Evolutionary conservation across 2,888 invertebrate genomes (phyloP).

Genomic region (Aleiodes leptofemur): DNA sequence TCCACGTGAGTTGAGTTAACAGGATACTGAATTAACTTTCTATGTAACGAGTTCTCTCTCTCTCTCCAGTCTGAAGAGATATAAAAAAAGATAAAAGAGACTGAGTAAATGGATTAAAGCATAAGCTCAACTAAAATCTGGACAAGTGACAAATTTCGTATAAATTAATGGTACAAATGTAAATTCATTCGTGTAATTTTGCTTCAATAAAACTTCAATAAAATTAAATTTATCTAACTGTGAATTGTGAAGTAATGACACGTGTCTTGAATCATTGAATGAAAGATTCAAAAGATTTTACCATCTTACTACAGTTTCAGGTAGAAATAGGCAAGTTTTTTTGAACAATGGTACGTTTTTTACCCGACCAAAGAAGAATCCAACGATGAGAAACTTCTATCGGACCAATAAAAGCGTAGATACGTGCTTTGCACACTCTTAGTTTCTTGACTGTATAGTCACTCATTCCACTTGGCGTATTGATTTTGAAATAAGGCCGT

Average conservation of each 20-base stretch:
- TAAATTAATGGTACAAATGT: too few species aligned
- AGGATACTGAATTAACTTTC: too few species aligned
- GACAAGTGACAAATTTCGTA: too few species aligned
- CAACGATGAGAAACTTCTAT: constrained; percentile 45
- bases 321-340: background rate
- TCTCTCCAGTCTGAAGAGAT: too few species aligned
- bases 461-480: constrained; percentile 54
- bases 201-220: background rate
- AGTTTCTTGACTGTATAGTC: constrained; percentile 38
- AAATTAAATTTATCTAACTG: constrained; percentile 1
- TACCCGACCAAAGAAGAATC: background rate
- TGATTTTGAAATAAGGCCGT: constrained; percentile 53
- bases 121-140: too few species aligned
- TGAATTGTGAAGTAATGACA: constrained; percentile 1
- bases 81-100: too few species aligned
- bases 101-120: too few species aligned
- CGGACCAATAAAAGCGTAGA: constrained; percentile 49
- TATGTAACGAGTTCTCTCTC: too few species aligned
- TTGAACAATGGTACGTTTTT: constrained; percentile 18
- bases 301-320: constrained; percentile 25
- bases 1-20: too few species aligned
- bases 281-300: constrained; percentile 7
- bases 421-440: constrained; percentile 47
- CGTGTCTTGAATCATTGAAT: constrained; percentile 23
- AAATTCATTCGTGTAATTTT: background rate